Base-by-base conservation (phyloP, 2,797 vertebrate genomes). In the Gallinago nigripennis region DNA sequence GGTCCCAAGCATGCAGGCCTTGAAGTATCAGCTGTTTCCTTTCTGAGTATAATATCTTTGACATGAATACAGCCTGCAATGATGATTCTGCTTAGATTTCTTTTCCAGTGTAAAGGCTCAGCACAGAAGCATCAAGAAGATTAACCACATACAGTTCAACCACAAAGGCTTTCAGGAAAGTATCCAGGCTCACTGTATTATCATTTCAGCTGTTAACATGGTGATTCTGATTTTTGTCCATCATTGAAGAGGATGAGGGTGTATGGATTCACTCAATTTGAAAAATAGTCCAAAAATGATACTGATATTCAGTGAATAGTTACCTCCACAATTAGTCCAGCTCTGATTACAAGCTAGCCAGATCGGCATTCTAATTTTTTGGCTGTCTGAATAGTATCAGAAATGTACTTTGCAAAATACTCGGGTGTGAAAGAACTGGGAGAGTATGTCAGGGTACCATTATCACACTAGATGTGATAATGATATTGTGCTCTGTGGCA, bases 21-120 rank as follows among this genome's bases (percentile, higher is more conserved):
- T 91, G 72, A 87, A 94, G 68, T 64, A 82, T 27, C 64, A 92
- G 68, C 64, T 87, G 35, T 77, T 73, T 92, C 56, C 64, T 70
- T 82, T 77, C n/a, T 23, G 45, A 71, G 28, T 68, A 81, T 64
- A 95, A 66, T 6, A 69, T 23, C 24, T 43, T 69, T 63, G 51
- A 70, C 50, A 58, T 43, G 31, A 92, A 88, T 46, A 60, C 30
- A 60, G 60, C 25, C 75, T 91, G 39, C 58, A 89, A 9, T 21
- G 48, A 33, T 43, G 23, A 57, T 89, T 71, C 2, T 2, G 65
- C 48, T 85, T 82, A 68, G 53, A 50, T 80, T 46, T 6, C 20
- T 82, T 94, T 94, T 72, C 41, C 60, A 89, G 11, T 53, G 37
- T 28, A 71, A 91, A 94, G 39, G 21, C 27, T 94, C 72, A 75